These are phyloP conservation scores for Anas platyrhynchos DNA, from an alignment of 2,113 vertebrate species.

Conservation along the genomic window DNA sequence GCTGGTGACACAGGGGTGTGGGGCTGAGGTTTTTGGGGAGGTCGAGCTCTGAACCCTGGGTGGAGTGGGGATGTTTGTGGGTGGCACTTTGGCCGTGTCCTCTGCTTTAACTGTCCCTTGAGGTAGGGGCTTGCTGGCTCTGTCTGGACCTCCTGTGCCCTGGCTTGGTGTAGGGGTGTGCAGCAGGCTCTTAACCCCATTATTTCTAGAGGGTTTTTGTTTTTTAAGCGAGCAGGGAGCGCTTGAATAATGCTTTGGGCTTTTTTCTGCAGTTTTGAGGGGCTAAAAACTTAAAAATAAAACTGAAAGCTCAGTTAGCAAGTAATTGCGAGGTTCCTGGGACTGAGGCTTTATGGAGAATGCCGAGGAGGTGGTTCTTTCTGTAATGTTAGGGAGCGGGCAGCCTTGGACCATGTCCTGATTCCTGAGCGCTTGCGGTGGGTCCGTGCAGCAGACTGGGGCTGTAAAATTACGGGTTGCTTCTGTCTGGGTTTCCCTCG, in stretches of 20 bases:
- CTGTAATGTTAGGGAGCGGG: background rate
- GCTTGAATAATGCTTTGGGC: background rate
- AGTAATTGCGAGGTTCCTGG: background rate
- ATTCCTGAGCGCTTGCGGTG: background rate
- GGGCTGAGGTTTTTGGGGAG: background rate
- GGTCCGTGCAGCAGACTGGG: rapidly evolving
- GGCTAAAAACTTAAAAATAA: background rate
- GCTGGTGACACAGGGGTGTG: background rate
- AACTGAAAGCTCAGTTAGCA: background rate
- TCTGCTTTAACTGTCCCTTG: background rate
- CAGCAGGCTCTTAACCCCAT: background rate
- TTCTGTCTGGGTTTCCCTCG: background rate
- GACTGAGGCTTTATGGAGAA: background rate
- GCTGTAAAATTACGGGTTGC: background rate
- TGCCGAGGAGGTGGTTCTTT: background rate
- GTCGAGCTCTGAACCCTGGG: rapidly evolving
- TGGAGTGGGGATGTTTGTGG: background rate
- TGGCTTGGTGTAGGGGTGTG: background rate
- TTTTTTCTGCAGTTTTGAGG: background rate
- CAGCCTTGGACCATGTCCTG: background rate
- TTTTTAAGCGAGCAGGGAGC: background rate
- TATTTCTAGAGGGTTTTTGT: background rate
- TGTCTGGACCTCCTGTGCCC: background rate
- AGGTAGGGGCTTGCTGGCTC: background rate
- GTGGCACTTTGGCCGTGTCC: rapidly evolving